A percentile compares a stretch with the other conserved stretches of the same genome.
Evolutionary conservation across 2,888 invertebrate species (phyloP).

Genomic region (Cinara cedri): DNA sequence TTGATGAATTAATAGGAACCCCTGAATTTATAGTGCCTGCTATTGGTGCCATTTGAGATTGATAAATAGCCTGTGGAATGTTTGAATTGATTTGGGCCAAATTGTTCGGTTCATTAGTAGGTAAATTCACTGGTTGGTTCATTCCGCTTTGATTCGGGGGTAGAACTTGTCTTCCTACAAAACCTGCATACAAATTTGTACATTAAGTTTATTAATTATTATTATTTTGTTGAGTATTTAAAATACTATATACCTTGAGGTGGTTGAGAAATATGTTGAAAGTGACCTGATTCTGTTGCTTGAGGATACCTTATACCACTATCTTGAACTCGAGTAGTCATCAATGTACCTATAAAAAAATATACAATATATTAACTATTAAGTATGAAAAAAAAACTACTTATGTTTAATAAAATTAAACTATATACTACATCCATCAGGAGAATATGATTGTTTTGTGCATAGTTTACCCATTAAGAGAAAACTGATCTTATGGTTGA

Average conservation of each 20-base stretch:
- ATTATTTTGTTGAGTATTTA: background rate
- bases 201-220: background rate
- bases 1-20: conserved; percentile 34
- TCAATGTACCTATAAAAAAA: conserved; percentile 27
- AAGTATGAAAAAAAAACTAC: background rate
- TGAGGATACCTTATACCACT: conserved; percentile 42
- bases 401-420: no score
- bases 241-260: conserved; percentile 33
- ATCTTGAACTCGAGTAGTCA: conserved; percentile 48
- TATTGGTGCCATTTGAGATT: conserved; percentile 14
- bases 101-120: conserved; percentile 34
- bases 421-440: background rate
- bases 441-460: no score
- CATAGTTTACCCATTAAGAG: no score
- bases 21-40: conserved; percentile 19
- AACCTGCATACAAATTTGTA: conserved; percentile 2
- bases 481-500: no score
- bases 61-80: conserved; percentile 46
- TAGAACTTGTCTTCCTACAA: conserved; percentile 30
- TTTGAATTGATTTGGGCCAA: conserved; percentile 33
- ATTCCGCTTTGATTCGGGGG: conserved; percentile 17
- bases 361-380: background rate
- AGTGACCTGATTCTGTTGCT: conserved; percentile 28
- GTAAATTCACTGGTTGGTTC: conserved; percentile 40
- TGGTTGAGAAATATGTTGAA: conserved; percentile 45